phyloP scores from a whole-genome alignment of 2,888 invertebrate species.

The Metacarcinus magister region DNA sequence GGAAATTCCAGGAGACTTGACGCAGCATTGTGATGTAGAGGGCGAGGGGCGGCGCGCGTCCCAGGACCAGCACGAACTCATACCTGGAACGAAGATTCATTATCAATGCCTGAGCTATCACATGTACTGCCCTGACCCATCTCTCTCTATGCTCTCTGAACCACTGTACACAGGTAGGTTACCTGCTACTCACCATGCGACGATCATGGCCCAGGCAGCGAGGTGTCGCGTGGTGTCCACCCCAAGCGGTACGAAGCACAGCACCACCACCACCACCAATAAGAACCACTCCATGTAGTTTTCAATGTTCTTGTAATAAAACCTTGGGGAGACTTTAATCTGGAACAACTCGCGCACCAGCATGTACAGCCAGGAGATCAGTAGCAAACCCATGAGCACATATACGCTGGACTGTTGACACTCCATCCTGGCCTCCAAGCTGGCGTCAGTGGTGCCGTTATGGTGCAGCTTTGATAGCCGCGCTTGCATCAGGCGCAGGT shows the following conservation, averaged over 20 bases:
- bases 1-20: slow-evolving; percentile 82
- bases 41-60: slow-evolving; percentile 80
- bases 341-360: slow-evolving; percentile 75
- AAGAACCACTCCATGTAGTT: slow-evolving; percentile 80
- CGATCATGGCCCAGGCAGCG: slow-evolving; percentile 72
- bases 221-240: slow-evolving; percentile 76
- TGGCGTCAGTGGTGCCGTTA: slow-evolving; percentile 3
- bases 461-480: neutral
- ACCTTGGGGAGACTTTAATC: slow-evolving; percentile 62
- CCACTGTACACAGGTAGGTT: neutral
- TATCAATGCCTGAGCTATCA: neutral
- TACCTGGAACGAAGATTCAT: slow-evolving; percentile 69
- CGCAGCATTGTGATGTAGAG: slow-evolving; percentile 82
- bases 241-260: slow-evolving; percentile 61
- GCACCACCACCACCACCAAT: slow-evolving; percentile 74
- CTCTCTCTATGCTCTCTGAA: neutral
- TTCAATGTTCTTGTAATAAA: slow-evolving; percentile 76
- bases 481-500: slow-evolving; percentile 73
- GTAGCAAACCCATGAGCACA: slow-evolving; percentile 70
- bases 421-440: slow-evolving; percentile 65
- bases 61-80: slow-evolving; percentile 81
- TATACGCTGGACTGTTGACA: slow-evolving; percentile 20
- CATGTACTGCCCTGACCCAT: neutral
- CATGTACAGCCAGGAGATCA: slow-evolving; percentile 76
- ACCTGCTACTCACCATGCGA: slow-evolving; percentile 47